Evolutionary conservation across 2,113 vertebrate genomes (phyloP).

Genomic region (Gopherus flavomarginatus): DNA sequence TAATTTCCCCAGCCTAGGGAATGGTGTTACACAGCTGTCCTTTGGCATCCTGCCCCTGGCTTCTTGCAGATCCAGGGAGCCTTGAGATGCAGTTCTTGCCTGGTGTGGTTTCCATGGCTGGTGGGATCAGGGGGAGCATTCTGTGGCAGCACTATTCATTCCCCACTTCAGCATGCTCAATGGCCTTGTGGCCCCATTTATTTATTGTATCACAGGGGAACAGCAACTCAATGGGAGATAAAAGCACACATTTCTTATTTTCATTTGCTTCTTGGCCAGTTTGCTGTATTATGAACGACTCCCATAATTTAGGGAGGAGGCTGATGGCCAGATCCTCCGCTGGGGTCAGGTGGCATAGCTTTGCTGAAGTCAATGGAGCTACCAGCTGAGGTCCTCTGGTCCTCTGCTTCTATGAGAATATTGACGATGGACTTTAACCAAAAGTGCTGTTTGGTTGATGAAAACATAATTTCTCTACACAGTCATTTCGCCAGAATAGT

Average conservation of each 20-base stretch:
- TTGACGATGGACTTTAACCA: not conserved
- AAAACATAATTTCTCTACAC: too few species aligned
- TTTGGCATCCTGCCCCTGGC: not conserved
- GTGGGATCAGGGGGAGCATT: not conserved
- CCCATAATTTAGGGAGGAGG: not conserved
- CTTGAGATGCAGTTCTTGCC: not conserved
- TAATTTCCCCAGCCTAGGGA: not conserved
- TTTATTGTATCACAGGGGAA: not conserved
- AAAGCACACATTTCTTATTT: not conserved
- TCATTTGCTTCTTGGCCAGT: not conserved
- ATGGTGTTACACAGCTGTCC: not conserved
- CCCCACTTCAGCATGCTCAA: accelerated
- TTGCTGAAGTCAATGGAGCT: not conserved
- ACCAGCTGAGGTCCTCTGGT: not conserved
- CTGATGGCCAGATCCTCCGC: not conserved
- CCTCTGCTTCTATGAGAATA: not conserved
- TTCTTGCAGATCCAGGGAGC: not conserved
- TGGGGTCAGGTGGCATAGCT: not conserved
- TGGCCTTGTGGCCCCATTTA: not conserved
- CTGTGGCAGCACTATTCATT: not conserved
- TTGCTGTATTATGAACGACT: not conserved
- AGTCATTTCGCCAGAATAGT: too few species aligned
- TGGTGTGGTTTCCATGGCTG: not conserved
- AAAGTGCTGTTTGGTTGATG: not conserved
- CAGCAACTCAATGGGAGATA: not conserved